Conservation (phyloP, 1,140 invertebrate species). For the Uloborus diversus region DNA sequence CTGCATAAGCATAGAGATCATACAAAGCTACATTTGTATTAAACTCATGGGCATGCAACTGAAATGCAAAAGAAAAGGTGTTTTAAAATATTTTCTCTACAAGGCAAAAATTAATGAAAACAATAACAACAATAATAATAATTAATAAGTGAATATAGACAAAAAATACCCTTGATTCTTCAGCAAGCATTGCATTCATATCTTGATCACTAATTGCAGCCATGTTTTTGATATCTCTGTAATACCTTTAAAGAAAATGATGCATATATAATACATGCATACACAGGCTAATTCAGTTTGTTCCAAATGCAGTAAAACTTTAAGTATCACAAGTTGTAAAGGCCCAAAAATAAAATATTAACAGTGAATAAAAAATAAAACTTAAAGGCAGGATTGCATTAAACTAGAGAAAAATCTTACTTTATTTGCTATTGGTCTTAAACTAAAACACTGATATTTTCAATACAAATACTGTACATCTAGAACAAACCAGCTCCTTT, state of each 20-base stretch:
- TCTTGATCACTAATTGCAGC: slow-evolving; percentile 98
- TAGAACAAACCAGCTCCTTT: too few relatives aligned
- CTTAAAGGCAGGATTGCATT: too few relatives aligned
- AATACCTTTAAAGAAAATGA: slow-evolving; percentile 64
- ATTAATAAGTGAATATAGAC: slow-evolving; percentile 60
- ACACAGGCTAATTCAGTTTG: too few relatives aligned
- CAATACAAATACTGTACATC: too few relatives aligned
- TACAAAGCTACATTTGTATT: slow-evolving; percentile 96
- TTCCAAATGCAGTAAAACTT: too few relatives aligned
- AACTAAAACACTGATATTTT: background rate
- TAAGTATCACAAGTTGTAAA: too few relatives aligned
- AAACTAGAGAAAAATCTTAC: background rate
- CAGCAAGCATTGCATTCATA: slow-evolving; percentile 98
- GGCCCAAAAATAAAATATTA: too few relatives aligned
- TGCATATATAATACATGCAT: background rate
- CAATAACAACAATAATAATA: too few relatives aligned
- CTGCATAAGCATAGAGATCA: slow-evolving; percentile 93
- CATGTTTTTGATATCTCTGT: slow-evolving; percentile 78
- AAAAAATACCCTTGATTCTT: slow-evolving; percentile 96
- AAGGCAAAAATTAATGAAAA: too few relatives aligned
- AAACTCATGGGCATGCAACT: slow-evolving; percentile 94
- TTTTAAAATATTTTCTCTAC: background rate
- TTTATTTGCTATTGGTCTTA: background rate
- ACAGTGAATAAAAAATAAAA: too few relatives aligned
- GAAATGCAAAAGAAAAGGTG: slow-evolving; percentile 48